These are phyloP conservation scores for Lepidocolaptes lacrymiger DNA, from an alignment of 2,797 vertebrate genomes.

Conservation along the genomic window DNA sequence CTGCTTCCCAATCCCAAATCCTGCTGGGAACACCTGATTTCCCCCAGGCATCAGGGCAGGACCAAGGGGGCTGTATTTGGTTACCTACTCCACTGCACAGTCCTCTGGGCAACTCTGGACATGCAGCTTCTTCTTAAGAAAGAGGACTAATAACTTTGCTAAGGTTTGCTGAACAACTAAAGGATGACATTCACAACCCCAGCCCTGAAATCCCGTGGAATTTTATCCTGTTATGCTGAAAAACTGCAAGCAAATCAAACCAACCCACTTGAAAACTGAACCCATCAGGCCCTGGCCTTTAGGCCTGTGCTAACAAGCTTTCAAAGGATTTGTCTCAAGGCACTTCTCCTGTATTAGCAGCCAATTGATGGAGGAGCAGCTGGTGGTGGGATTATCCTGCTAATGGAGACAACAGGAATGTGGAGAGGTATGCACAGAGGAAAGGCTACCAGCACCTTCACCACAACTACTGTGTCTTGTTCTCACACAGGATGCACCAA, in stretches of 20 bases:
- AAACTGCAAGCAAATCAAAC: constrained; percentile 14
- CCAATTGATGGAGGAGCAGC: constrained; percentile 3
- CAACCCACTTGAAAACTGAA: constrained; percentile 15
- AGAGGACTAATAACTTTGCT: background rate
- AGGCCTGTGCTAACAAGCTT: constrained; percentile 29
- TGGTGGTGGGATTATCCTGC: constrained; percentile 6
- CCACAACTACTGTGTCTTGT: background rate
- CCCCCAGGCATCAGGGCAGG: background rate
- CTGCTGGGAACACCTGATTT: background rate
- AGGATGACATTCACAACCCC: background rate
- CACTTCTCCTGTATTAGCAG: constrained; percentile 10
- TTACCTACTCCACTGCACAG: background rate
- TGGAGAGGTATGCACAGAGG: background rate
- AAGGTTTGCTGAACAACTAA: background rate
- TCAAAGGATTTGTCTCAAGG: constrained; percentile 42
- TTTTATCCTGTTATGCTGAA: background rate
- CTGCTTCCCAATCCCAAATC: no score
- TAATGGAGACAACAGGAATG: background rate
- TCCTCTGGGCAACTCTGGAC: background rate
- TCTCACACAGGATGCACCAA: background rate
- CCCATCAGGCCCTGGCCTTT: background rate
- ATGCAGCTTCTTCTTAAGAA: background rate
- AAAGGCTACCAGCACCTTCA: background rate
- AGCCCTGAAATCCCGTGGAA: background rate
- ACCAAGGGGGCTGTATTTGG: background rate